phyloP scores from a whole-genome alignment of 2,113 vertebrate genomes.

The Glaucomys volans region DNA sequence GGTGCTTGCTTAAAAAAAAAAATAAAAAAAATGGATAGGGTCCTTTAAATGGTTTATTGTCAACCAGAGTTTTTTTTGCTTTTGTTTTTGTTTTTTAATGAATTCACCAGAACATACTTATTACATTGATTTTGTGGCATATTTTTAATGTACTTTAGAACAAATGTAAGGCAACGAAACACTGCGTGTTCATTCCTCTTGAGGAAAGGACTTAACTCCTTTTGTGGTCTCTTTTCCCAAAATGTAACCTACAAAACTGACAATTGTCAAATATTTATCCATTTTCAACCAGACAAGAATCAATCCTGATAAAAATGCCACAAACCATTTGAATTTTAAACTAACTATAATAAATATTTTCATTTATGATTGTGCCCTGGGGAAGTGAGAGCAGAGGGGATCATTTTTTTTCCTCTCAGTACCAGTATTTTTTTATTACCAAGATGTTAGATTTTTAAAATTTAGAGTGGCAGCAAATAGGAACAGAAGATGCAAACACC shows the following conservation, averaged over 20 bases:
- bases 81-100: too few species aligned
- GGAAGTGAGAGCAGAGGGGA: background rate
- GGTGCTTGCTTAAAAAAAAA: background rate
- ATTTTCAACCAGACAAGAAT: background rate
- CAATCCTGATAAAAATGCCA: background rate
- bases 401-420: background rate
- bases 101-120: background rate
- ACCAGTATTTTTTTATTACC: background rate
- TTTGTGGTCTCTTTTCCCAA: background rate
- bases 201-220: background rate
- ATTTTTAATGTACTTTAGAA: conserved; percentile 11
- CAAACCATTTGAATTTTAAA: background rate
- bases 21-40: background rate
- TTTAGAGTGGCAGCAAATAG: background rate
- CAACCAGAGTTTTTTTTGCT: background rate
- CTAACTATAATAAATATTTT: background rate
- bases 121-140: background rate
- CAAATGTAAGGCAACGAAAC: background rate
- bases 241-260: background rate
- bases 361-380: background rate
- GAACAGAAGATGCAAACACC: background rate
- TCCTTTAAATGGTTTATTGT: background rate
- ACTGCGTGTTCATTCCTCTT: background rate
- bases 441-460: background rate
- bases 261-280: background rate